A percentile compares a stretch with the other conserved stretches of the same genome.
Evolutionary conservation across 2,888 invertebrate species (phyloP).

Genomic region (Dascillus cervinus): DNA sequence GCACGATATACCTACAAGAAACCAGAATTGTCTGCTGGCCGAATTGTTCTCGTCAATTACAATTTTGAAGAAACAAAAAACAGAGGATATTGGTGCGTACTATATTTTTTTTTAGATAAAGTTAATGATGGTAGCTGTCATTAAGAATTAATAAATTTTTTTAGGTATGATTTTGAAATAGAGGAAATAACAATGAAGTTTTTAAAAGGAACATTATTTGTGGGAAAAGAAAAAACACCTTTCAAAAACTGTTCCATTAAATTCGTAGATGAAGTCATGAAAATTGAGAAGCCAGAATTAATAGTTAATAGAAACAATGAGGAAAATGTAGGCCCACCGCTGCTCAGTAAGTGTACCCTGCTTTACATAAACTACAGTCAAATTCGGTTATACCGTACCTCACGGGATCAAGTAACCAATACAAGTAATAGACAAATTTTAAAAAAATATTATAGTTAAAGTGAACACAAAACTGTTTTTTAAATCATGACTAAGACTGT

Average conservation of each 20-base stretch:
- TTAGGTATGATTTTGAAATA: slow-evolving; percentile 52
- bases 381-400: too few relatives aligned
- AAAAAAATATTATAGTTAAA: too few relatives aligned
- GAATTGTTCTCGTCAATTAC: slow-evolving; percentile 65
- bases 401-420: too few relatives aligned
- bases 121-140: too few relatives aligned
- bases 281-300: slow-evolving; percentile 51
- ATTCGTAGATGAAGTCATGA: slow-evolving; percentile 57
- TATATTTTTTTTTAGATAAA: too few relatives aligned
- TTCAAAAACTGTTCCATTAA: slow-evolving; percentile 53
- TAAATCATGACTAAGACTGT: too few relatives aligned
- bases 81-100: slow-evolving; percentile 59
- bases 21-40: slow-evolving; percentile 50
- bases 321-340: too few relatives aligned
- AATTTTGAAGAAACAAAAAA: slow-evolving; percentile 61
- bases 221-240: slow-evolving; percentile 48
- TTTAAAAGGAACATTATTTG: slow-evolving; percentile 52
- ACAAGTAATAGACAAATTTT: too few relatives aligned
- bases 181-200: slow-evolving; percentile 44
- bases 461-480: too few relatives aligned
- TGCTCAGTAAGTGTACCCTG: too few relatives aligned
- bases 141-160: too few relatives aligned
- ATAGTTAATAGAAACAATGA: slow-evolving; percentile 15
- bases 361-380: too few relatives aligned
- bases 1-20: slow-evolving; percentile 49